Evolutionary conservation across 2,113 vertebrate genomes (phyloP), one percentile per base, ranked within the genome.

Genomic region (Oxyruncus cristatus): DNA sequence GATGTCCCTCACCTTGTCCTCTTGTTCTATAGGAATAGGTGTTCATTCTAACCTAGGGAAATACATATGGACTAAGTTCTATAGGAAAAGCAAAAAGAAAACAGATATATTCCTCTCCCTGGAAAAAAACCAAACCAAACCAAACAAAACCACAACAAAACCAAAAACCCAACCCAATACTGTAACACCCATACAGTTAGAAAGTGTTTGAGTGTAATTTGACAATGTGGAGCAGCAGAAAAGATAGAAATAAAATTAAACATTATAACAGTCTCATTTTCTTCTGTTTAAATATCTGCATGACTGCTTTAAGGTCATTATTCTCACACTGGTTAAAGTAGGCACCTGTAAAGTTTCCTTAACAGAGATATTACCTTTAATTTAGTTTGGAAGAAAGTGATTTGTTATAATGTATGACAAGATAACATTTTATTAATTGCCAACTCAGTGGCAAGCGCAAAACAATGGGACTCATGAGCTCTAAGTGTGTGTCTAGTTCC

Each of bases 351-450:
- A 86, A 63, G 5, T 92, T 83, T 91, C 59, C 75, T 80, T 93
- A 85, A 52, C 20, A 81, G 73, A 95, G 95, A 68, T 67, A 95
- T 67, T 93, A 88, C 62, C 74, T 83, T 85, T 86, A 88, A 94
- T 95, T 93, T 90, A 65, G 32, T 41, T 83, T 71, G 24, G 52
- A 59, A 91, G 46, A 95, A 94, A 93, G 53, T 71, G 23, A 90
- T 95, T 88, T 88, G 68, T 83, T 83, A 55, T 50, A 89, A 61
- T 62, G 16, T 55, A n/a, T 47, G 47, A 77, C 73, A 88, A 71
- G 47, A 74, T 63, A 93, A 27, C 16, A 62, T 80, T 96, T 92
- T 89, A 73, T 92, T 94, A 95, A 94, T 85, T 95, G 55, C 21
- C 42, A 71, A 6, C 21, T 47, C 7, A 4, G 33, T 71, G 22